Evolutionary conservation across 2,888 invertebrate genomes (phyloP).

Genomic region (Teleiodes luculella): DNA sequence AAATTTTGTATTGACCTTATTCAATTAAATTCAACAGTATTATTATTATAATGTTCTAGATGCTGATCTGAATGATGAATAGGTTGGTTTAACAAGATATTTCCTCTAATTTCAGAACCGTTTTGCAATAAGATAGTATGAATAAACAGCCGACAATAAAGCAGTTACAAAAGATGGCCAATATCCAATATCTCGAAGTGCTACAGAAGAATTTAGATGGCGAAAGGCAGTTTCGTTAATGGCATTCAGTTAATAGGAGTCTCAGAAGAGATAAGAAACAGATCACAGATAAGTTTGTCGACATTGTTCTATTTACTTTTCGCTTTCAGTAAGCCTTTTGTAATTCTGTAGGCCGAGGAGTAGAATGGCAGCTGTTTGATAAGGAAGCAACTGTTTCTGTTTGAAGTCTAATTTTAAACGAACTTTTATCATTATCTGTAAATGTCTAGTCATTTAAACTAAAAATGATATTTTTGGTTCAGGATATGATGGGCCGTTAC

Average conservation of each 20-base stretch:
- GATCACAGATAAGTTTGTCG: neutral
- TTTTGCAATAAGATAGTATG: no score
- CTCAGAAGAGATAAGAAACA: neutral
- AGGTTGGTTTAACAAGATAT: no score
- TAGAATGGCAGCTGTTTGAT: no score
- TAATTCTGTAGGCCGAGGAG: neutral
- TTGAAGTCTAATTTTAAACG: neutral
- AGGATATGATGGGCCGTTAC: no score
- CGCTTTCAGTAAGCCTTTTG: neutral
- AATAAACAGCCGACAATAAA: neutral
- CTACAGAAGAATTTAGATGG: neutral
- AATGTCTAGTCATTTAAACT: no score
- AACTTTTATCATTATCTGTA: no score
- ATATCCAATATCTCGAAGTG: constrained; percentile 5
- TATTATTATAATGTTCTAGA: no score
- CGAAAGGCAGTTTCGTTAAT: neutral
- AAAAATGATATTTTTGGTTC: no score
- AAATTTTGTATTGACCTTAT: no score
- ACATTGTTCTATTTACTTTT: neutral
- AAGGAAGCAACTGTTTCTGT: neutral
- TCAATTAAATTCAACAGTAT: no score
- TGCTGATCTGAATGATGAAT: no score
- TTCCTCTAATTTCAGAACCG: no score
- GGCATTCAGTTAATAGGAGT: neutral
- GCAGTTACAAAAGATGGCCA: constrained; percentile 3